phyloP scores from a whole-genome alignment of 2,797 vertebrate species.

The Esox masquinongy region DNA sequence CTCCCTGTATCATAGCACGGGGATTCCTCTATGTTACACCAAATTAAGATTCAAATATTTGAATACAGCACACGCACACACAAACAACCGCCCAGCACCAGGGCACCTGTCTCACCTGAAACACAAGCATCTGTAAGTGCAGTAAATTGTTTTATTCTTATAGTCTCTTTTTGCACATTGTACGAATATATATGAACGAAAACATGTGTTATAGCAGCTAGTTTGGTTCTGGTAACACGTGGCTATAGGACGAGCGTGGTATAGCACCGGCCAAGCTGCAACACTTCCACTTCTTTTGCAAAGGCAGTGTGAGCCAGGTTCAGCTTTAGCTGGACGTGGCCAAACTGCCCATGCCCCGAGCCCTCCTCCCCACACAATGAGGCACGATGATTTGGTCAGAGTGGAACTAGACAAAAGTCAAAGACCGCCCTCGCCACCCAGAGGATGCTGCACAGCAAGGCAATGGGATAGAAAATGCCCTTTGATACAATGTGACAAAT shows the following conservation, averaged over 20 bases:
- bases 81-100: constrained; percentile 52
- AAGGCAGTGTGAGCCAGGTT: constrained; percentile 24
- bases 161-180: constrained; percentile 22
- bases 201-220: constrained; percentile 65
- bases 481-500: background rate
- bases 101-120: constrained; percentile 40
- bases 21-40: background rate
- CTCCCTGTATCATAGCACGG: background rate
- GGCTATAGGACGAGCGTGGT: constrained; percentile 43
- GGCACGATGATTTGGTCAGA: constrained; percentile 73
- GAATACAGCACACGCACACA: constrained; percentile 2
- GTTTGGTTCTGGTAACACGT: constrained; percentile 54
- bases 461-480: constrained; percentile 13
- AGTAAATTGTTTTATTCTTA: constrained; percentile 57
- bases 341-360: background rate
- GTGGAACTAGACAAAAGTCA: constrained; percentile 40
- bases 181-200: constrained; percentile 37
- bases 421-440: constrained; percentile 25
- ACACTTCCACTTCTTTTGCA: constrained; percentile 14
- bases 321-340: background rate
- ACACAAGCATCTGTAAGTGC: constrained; percentile 62
- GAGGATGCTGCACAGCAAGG: constrained; percentile 28
- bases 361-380: constrained; percentile 37
- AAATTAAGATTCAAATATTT: background rate
- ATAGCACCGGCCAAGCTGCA: constrained; percentile 24